Evolutionary conservation across 2,797 vertebrate species (phyloP), one percentile per base, ranked within the genome.

Genomic region (Aeoliscus strigatus): DNA sequence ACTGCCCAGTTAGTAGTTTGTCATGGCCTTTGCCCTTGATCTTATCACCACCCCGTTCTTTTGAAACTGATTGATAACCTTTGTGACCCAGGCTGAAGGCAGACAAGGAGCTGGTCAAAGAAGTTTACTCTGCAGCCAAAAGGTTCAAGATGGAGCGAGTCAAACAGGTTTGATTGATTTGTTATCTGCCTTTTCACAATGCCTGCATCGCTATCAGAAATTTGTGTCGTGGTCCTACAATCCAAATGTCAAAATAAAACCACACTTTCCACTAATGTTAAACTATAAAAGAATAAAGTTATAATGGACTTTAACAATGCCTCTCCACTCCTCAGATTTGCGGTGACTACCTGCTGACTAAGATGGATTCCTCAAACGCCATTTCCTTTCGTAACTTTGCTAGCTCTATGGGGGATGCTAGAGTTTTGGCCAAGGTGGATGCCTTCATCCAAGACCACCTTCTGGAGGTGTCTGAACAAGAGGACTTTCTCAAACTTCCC

Each of bases 121-220:
- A 98, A 73, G 96, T 99, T 11, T 99, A 99, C 79, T 94, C 96
- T 53, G 96, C 96, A 71, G 94, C 96, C 56, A 98, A 93, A 88
- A 89, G 91, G 70, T 82, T 99, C 75, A 98, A 96, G 85, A 97
- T 99, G 92, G 96, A 98, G 62, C 85, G 94, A 72, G 96, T 99
- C 49, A 98, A 96, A 78, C 94, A 98, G 92, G 96, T 94, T 79
- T 17, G n/a, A 25, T 24, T 15, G n/a, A n/a, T 25, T 27, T 6
- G 5, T 28, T 3, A 2, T 3, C 18, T 3, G 18, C 18, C 3
- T 21, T 21, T 21, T 21, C 18, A 21, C 18, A 3, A n/a, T 6
- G 18, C 6, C 6, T 21, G 6, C 18, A 21, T 21, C 18, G n/a
- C 18, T 6, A 6, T 21, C 18, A 21, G 18, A 21, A 21, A 21